These are phyloP conservation scores for Ernsta delagoae DNA, from an alignment of 2,888 invertebrate species.

Conservation along the genomic window DNA sequence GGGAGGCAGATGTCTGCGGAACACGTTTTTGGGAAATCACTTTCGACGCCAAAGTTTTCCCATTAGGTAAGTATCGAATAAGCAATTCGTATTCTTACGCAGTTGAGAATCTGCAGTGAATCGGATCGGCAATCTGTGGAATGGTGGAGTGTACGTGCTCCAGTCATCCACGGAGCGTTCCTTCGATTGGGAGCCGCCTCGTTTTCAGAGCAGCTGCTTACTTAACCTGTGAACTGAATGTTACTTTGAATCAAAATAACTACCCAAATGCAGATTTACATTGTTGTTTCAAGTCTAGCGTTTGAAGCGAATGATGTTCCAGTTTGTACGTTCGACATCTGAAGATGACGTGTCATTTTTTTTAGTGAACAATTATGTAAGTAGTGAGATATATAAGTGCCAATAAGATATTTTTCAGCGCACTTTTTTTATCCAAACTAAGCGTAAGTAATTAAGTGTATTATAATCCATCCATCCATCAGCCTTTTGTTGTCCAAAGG, in stretches of 20 bases:
- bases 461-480: too few relatives aligned
- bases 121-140: slow-evolving; percentile 32
- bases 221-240: background rate
- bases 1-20: slow-evolving; percentile 40
- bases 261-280: background rate
- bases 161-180: background rate
- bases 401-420: too few relatives aligned
- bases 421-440: too few relatives aligned
- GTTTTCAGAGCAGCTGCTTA: slow-evolving; percentile 7
- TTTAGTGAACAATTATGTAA: too few relatives aligned
- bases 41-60: slow-evolving; percentile 42
- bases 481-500: too few relatives aligned
- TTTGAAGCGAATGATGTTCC: too few relatives aligned
- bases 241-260: background rate
- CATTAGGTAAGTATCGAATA: slow-evolving; percentile 40
- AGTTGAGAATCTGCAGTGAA: slow-evolving; percentile 28
- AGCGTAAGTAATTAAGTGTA: too few relatives aligned
- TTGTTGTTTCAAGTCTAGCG: too few relatives aligned
- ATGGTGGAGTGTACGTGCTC: slow-evolving; percentile 21
- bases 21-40: slow-evolving; percentile 39
- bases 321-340: too few relatives aligned
- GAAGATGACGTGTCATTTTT: too few relatives aligned
- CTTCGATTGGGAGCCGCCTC: background rate
- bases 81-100: slow-evolving; percentile 35
- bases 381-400: too few relatives aligned